Percentiles rank a stretch among this genome's conserved stretches.
Evolutionary conservation across 2,888 invertebrate species (phyloP).

Genomic region (Pseudoips prasinana): DNA sequence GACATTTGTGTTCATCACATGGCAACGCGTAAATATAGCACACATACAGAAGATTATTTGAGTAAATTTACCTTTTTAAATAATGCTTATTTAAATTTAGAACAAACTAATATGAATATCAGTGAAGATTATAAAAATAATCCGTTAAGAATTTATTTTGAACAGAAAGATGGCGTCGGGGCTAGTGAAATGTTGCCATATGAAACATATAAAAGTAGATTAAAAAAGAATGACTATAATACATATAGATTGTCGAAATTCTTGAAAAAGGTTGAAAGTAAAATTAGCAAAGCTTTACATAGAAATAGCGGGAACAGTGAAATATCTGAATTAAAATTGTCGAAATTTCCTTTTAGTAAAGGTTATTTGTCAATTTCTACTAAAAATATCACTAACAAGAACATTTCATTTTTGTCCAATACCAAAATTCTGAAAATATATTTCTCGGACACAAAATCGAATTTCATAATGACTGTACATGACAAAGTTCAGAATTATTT

Average conservation of each 20-base stretch:
- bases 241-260: constrained; percentile 51
- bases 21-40: constrained; percentile 33
- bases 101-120: constrained; percentile 23
- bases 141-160: constrained; percentile 63
- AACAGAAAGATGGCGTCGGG: constrained; percentile 70
- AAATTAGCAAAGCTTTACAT: constrained; percentile 51
- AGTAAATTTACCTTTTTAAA: constrained; percentile 52
- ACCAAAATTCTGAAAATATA: constrained; percentile 48
- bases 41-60: constrained; percentile 48
- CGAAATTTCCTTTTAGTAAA: constrained; percentile 61
- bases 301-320: constrained; percentile 47
- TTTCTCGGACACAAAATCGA: constrained; percentile 56
- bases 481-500: constrained; percentile 31
- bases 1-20: constrained; percentile 40
- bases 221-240: constrained; percentile 52
- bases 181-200: constrained; percentile 55
- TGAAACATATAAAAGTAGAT: constrained; percentile 53
- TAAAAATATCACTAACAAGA: constrained; percentile 38
- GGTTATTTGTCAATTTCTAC: constrained; percentile 51
- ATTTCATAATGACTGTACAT: constrained; percentile 61
- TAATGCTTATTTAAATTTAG: constrained; percentile 25
- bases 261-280: constrained; percentile 58
- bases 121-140: constrained; percentile 52
- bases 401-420: constrained; percentile 40
- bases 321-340: constrained; percentile 40